Evolutionary conservation across 2,113 vertebrate species (phyloP), one percentile per base, ranked within the genome.

Genomic region (Muntiacus reevesi): DNA sequence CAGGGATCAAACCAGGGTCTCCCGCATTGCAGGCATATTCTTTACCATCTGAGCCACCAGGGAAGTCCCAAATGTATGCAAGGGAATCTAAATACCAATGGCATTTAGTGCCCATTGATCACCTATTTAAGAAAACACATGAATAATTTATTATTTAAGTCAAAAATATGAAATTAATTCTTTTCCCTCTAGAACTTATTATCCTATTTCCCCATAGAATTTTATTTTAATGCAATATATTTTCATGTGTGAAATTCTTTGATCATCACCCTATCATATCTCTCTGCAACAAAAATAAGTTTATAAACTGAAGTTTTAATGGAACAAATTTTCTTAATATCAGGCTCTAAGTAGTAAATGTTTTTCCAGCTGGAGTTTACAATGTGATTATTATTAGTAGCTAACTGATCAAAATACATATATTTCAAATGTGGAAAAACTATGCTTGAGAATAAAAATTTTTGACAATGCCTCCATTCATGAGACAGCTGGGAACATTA

Each of bases 301-400:
- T 59, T 30, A 83, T 71, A 81, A 67, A 84, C n/a, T 62, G 43
- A 87, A 74, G 55, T n/a, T 97, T 95, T 92, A 96, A 92, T 82
- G 92, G 40, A 89, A 96, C 43, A 74, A 47, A 45, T 45, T 78
- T 96, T 60, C 33, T 33, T 95, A 89, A 84, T 30, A 33, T 92
- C 27, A 89, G 59, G 43, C 45, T 82, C n/a, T 54, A 52, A 25
- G 47, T 62, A 76, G 40, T 47, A 62, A 97, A 62, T 83, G 30
- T 62, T 92, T 96, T 92, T 74, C 57, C 28, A 84, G 76, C 36
- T 93, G 60, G 33, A 89, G 59, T 97, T 93, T 86, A 88, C 30
- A 59, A 23, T 55, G 11, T 12, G 81, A 43, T 55, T 89, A 23
- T 83, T 95, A 71, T 50, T 40, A 60, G 62, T 54, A 89, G 78